Percentiles rank a stretch among this genome's conserved stretches.
These are phyloP conservation scores for Lipophrys pholis DNA, from an alignment of 2,113 vertebrate species.

Conservation along the genomic window DNA sequence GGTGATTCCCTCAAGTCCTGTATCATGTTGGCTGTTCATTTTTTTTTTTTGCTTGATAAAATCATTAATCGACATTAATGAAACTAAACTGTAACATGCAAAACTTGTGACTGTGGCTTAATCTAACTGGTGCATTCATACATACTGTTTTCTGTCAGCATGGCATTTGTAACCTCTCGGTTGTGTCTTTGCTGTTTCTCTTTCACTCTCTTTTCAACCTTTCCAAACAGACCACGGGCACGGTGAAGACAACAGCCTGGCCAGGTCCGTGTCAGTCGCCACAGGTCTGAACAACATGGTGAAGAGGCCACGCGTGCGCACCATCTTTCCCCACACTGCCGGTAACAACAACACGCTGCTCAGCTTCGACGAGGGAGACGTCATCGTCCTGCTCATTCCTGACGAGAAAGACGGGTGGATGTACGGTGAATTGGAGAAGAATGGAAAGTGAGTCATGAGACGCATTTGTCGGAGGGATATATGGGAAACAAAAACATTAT, in stretches of 20 bases:
- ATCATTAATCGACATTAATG: no score
- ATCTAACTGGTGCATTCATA: no score
- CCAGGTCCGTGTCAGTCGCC: conserved; percentile 90
- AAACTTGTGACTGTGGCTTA: no score
- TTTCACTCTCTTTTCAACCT: neutral
- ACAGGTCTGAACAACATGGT: conserved; percentile 91
- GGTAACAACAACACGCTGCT: conserved; percentile 89
- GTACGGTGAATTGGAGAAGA: conserved; percentile 91
- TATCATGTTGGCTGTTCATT: no score
- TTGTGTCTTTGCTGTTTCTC: no score
- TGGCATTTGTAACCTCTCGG: no score
- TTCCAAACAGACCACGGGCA: conserved; percentile 48
- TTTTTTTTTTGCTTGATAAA: no score
- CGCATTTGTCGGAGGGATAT: no score
- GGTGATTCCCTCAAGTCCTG: no score
- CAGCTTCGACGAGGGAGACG: conserved; percentile 92
- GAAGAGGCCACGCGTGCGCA: conserved; percentile 90
- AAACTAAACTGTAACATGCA: no score
- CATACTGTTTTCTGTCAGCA: no score
- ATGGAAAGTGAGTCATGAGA: conserved; percentile 84
- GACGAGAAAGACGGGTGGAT: conserved; percentile 97
- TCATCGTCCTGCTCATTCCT: conserved; percentile 90
- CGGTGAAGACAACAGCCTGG: conserved; percentile 83
- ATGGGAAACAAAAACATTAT: no score
- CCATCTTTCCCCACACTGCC: conserved; percentile 93